Evolutionary conservation across 2,888 invertebrate species (phyloP).

Genomic region (Holacanthella duospinosa): DNA sequence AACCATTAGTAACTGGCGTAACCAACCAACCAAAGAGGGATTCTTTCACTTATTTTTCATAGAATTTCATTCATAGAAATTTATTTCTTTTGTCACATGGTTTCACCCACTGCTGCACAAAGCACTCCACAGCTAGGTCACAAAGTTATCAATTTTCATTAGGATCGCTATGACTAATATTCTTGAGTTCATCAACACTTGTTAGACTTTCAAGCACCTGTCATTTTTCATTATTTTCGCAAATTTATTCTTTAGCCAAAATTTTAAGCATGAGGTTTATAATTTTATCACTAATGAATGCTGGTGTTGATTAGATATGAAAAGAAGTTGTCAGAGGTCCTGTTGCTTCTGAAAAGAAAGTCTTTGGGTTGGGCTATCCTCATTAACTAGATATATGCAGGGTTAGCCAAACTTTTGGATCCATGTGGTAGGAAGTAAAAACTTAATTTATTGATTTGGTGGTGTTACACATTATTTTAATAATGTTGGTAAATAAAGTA

Average conservation of each 20-base stretch:
- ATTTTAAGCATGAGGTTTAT: too few species aligned
- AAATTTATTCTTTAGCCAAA: too few species aligned
- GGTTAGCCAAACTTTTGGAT: too few species aligned
- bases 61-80: slow-evolving; percentile 5
- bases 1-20: background rate
- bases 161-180: background rate
- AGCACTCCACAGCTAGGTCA: background rate
- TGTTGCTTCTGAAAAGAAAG: too few species aligned
- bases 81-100: background rate
- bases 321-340: too few species aligned
- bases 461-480: too few species aligned
- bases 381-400: too few species aligned
- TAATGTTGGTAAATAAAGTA: too few species aligned
- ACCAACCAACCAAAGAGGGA: background rate
- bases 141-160: background rate
- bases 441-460: too few species aligned
- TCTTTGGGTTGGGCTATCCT: too few species aligned
- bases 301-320: background rate
- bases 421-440: too few species aligned
- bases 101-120: background rate
- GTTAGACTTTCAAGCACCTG: too few species aligned
- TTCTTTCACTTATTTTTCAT: background rate
- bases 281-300: background rate
- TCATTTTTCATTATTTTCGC: background rate
- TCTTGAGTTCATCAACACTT: background rate